phyloP scores from a whole-genome alignment of 2,888 invertebrate genomes.

The Eupithecia tripunctaria region DNA sequence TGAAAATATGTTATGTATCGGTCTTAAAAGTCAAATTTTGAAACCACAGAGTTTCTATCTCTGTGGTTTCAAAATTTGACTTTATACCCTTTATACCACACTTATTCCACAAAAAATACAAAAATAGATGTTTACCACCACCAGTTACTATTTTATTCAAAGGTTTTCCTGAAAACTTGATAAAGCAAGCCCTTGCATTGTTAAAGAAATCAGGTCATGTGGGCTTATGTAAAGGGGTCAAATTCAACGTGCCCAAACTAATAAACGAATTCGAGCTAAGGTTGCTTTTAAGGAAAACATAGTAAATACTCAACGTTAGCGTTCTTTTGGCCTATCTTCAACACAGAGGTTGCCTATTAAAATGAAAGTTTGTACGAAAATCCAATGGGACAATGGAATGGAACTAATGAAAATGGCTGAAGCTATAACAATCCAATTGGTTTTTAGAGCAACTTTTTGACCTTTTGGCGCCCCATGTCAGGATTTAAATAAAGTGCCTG shows the following conservation, averaged over 20 bases:
- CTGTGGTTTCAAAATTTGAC: no score
- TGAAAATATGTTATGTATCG: not conserved
- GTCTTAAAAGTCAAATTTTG: not conserved
- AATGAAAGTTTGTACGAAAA: not conserved
- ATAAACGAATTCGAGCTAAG: slow-evolving; percentile 28
- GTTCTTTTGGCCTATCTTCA: slow-evolving; percentile 2
- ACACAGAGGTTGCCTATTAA: not conserved
- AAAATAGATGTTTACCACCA: not conserved
- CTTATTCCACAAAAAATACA: not conserved
- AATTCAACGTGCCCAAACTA: slow-evolving; percentile 35
- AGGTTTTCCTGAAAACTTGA: slow-evolving; percentile 20
- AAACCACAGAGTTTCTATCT: not conserved
- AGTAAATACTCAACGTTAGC: slow-evolving; percentile 9
- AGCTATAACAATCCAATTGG: not conserved
- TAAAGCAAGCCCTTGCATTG: slow-evolving; percentile 25
- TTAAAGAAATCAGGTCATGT: slow-evolving; percentile 33
- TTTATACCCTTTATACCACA: no score
- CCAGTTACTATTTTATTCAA: slow-evolving; percentile 9
- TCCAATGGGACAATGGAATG: not conserved
- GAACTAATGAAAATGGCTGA: no score
- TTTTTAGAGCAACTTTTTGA: not conserved
- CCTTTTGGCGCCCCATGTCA: not conserved
- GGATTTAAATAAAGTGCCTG: not conserved
- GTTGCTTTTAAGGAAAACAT: slow-evolving; percentile 27
- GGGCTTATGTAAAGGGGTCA: slow-evolving; percentile 32